Conservation (phyloP, 1,140 invertebrate genomes). For the Drosophila fuyamai region DNA sequence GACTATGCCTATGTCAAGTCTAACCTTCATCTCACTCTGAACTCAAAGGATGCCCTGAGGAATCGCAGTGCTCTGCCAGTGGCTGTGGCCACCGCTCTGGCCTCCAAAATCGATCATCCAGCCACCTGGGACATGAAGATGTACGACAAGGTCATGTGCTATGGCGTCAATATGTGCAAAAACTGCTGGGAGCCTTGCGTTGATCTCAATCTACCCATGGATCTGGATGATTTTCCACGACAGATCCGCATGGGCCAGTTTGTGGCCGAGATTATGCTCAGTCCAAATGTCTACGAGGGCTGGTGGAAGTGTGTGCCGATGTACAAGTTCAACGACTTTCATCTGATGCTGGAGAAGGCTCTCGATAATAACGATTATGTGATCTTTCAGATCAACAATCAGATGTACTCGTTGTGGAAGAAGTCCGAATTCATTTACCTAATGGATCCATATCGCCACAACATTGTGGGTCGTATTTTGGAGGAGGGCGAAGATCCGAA, state of each 20-base stretch:
- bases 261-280: conserved; percentile 54
- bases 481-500: conserved; percentile 66
- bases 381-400: conserved; percentile 78
- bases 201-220: conserved; percentile 57
- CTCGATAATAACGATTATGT: conserved; percentile 59
- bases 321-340: conserved; percentile 75
- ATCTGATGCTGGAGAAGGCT: conserved; percentile 58
- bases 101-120: conserved; percentile 80
- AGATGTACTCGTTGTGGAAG: conserved; percentile 77
- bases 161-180: conserved; percentile 78
- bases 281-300: conserved; percentile 64
- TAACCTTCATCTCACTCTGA: conserved; percentile 66
- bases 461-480: conserved; percentile 65
- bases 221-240: conserved; percentile 67
- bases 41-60: conserved; percentile 63
- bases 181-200: conserved; percentile 73
- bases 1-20: conserved; percentile 77
- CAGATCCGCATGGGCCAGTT: conserved; percentile 75
- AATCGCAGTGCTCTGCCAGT: conserved; percentile 75
- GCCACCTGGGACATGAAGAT: conserved; percentile 74
- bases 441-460: conserved; percentile 79
- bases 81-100: conserved; percentile 60
- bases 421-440: conserved; percentile 76
- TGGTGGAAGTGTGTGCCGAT: conserved; percentile 79
- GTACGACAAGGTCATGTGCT: conserved; percentile 78